Evolutionary conservation across 1,140 invertebrate genomes (phyloP).

Genomic region (Epicauta chinensis): DNA sequence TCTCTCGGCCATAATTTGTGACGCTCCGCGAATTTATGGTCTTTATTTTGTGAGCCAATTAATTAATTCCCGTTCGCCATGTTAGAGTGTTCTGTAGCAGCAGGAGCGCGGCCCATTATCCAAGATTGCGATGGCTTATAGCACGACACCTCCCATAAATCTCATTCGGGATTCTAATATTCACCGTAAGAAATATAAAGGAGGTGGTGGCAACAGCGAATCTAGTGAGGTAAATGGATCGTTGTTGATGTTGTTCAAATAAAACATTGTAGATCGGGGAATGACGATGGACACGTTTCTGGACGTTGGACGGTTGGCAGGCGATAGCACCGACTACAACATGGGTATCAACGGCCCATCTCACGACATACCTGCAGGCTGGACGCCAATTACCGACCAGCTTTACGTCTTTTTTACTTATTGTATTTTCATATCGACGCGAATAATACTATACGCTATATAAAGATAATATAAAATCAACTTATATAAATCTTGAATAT

Average conservation of each 20-base stretch:
- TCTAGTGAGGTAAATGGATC: conserved; percentile 2
- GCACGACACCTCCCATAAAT: conserved; percentile 37
- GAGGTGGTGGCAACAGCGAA: conserved; percentile 1
- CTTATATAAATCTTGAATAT: too few species aligned
- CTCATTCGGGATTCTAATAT: conserved; percentile 40
- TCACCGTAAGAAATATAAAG: conserved; percentile 22
- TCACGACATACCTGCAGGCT: conserved; percentile 3
- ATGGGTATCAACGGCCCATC: conserved; percentile 11
- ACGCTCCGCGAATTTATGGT: conserved; percentile 43
- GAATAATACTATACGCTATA: too few species aligned
- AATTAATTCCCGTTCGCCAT: conserved; percentile 43
- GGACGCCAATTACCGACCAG: conserved; percentile 5
- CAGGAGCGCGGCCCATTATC: conserved; percentile 37
- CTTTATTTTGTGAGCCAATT: conserved; percentile 45
- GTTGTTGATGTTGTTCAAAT: background rate
- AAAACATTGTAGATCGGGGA: background rate
- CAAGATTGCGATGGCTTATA: conserved; percentile 42
- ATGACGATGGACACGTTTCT: conserved; percentile 10
- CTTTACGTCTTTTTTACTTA: too few species aligned
- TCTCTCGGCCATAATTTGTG: conserved; percentile 42
- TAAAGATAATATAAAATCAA: too few species aligned
- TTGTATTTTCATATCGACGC: too few species aligned
- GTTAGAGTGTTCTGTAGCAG: conserved; percentile 20
- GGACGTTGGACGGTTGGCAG: conserved; percentile 1
- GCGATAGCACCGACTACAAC: conserved; percentile 5